phyloP scores from a whole-genome alignment of 2,113 vertebrate species.

The Hiodon tergisus region DNA sequence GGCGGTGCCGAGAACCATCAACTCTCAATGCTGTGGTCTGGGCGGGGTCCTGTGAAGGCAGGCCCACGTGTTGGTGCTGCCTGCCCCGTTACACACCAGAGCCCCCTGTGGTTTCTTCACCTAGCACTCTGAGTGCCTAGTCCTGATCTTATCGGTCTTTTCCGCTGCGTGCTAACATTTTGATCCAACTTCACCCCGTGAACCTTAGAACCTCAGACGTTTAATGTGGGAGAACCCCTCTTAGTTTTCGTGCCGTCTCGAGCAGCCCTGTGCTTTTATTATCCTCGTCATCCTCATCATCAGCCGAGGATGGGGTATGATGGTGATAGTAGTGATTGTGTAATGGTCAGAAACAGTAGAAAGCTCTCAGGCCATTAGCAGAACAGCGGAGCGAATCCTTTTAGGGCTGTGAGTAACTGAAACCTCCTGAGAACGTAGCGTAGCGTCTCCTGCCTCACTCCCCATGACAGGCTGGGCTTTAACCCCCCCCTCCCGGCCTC shows the following conservation, averaged over 20 bases:
- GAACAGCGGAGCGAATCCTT: background rate
- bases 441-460: background rate
- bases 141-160: too few species aligned
- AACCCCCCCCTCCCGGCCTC: background rate
- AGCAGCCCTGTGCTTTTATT: too few species aligned
- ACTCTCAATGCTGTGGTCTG: constrained; percentile 5
- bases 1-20: constrained; percentile 27
- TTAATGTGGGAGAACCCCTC: too few species aligned
- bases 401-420: too few species aligned
- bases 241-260: too few species aligned
- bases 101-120: background rate
- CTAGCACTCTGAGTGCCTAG: background rate
- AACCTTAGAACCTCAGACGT: too few species aligned
- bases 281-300: too few species aligned
- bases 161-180: too few species aligned
- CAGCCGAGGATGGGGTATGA: too few species aligned
- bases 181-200: too few species aligned
- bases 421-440: too few species aligned
- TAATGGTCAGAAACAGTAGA: background rate
- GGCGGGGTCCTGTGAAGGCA: background rate
- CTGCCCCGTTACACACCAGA: background rate
- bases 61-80: background rate
- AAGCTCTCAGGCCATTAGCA: background rate
- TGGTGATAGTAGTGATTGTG: too few species aligned
- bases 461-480: background rate